Percentiles rank a stretch among this genome's conserved stretches.
phyloP scores from a whole-genome alignment of 2,113 vertebrate genomes.

The Zootoca vivipara region DNA sequence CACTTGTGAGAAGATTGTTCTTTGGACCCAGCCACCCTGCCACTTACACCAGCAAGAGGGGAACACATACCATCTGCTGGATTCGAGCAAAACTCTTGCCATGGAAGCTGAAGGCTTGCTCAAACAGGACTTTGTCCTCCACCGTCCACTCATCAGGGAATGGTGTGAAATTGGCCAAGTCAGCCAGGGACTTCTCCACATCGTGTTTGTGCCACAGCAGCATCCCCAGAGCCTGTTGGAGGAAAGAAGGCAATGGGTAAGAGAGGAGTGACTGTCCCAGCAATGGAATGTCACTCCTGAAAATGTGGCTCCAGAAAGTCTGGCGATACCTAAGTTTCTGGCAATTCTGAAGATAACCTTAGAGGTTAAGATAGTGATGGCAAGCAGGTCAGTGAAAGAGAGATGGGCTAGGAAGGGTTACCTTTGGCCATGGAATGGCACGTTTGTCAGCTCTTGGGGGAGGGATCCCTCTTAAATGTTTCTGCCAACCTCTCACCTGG shows the following conservation, averaged over 20 bases:
- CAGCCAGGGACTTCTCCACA: conserved; percentile 81
- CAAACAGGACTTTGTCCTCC: conserved; percentile 84
- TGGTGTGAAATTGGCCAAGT: conserved; percentile 83
- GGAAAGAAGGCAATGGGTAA: not conserved
- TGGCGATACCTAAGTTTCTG: not conserved
- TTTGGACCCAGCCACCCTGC: not conserved
- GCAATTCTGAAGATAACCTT: not conserved
- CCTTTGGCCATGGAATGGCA: not conserved
- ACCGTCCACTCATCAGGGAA: conserved; percentile 84
- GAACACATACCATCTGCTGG: conserved; percentile 79
- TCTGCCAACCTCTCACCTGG: too few species aligned
- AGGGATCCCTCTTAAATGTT: not conserved
- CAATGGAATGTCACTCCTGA: not conserved
- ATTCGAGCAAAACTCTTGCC: conserved; percentile 84
- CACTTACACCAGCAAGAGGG: fast-evolving
- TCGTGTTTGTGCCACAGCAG: conserved; percentile 84
- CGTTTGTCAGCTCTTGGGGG: not conserved
- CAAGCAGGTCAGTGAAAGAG: not conserved
- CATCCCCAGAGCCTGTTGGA: conserved; percentile 79
- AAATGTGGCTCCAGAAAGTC: not conserved
- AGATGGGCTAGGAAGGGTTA: not conserved
- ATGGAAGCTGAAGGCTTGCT: conserved; percentile 84
- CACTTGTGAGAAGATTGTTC: too few species aligned
- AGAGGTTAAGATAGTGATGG: not conserved
- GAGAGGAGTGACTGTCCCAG: not conserved